phyloP scores from a whole-genome alignment of 37 sponge, comb jelly and placozoan species.

The Axinella damicornis region DNA sequence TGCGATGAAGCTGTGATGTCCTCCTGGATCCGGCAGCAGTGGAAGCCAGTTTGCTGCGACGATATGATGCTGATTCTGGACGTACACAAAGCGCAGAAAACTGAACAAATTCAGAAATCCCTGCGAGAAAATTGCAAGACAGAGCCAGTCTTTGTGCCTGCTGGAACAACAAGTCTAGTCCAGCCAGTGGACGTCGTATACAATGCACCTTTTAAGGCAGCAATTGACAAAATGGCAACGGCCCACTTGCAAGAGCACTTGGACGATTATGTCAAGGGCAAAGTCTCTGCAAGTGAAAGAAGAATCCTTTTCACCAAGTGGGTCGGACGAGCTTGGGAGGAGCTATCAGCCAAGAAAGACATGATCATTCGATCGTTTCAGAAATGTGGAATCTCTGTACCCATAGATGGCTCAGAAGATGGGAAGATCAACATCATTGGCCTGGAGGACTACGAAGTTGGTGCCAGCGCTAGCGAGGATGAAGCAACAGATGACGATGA shows the following conservation, averaged over 20 bases:
- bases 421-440: constrained; percentile 37
- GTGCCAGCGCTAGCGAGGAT: constrained; percentile 9
- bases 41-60: constrained; percentile 19
- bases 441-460: constrained; percentile 40
- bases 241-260: constrained; percentile 51
- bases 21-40: constrained; percentile 4
- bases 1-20: constrained; percentile 40
- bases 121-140: constrained; percentile 28
- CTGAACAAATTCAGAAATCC: constrained; percentile 20
- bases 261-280: constrained; percentile 39
- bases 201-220: constrained; percentile 50
- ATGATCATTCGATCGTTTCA: constrained; percentile 40
- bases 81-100: constrained; percentile 54
- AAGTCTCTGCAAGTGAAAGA: constrained; percentile 38
- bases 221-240: constrained; percentile 38
- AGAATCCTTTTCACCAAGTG: constrained; percentile 52
- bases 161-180: constrained; percentile 54
- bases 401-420: constrained; percentile 57
- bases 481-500: neutral
- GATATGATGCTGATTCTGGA: constrained; percentile 45
- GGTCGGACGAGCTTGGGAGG: constrained; percentile 68
- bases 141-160: constrained; percentile 23
- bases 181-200: constrained; percentile 60
- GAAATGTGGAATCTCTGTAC: constrained; percentile 64
- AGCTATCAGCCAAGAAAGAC: constrained; percentile 49